These are phyloP conservation scores for Acrobasis repandana DNA, from an alignment of 2,888 invertebrate genomes.

Conservation along the genomic window DNA sequence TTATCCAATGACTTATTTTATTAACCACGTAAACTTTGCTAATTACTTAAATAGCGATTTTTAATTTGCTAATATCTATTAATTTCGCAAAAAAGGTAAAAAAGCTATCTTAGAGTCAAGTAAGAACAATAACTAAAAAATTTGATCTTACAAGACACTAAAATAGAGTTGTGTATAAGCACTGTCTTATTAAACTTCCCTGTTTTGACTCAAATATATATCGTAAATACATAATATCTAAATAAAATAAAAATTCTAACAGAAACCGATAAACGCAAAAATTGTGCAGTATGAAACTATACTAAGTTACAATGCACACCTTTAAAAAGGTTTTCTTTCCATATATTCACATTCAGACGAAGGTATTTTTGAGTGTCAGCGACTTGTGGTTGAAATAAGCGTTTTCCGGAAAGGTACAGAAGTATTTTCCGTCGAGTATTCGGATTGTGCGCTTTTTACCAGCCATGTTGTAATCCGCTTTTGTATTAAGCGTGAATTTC, in stretches of 20 bases:
- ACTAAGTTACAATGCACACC: conserved; percentile 6
- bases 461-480: conserved; percentile 1
- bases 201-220: too few species aligned
- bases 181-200: too few species aligned
- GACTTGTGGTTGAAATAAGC: conserved; percentile 11
- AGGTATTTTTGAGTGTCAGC: conserved; percentile 12
- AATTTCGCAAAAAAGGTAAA: too few species aligned
- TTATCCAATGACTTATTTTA: too few species aligned
- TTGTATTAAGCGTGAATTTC: conserved; percentile 5
- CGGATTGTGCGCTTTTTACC: not conserved
- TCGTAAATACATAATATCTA: too few species aligned
- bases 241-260: not conserved
- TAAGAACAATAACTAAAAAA: too few species aligned
- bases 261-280: not conserved
- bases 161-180: too few species aligned
- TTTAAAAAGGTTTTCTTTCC: conserved; percentile 7
- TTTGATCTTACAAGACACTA: too few species aligned
- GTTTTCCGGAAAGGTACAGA: conserved; percentile 2
- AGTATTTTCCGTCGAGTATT: not conserved
- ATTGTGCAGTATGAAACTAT: not conserved
- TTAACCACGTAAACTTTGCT: too few species aligned
- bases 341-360: conserved; percentile 10
- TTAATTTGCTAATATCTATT: too few species aligned
- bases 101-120: too few species aligned
- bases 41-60: too few species aligned